A percentile compares a stretch with the other conserved stretches of the same genome.
Evolutionary conservation across 2,888 invertebrate species (phyloP).

Genomic region (Heliconius ethilla): DNA sequence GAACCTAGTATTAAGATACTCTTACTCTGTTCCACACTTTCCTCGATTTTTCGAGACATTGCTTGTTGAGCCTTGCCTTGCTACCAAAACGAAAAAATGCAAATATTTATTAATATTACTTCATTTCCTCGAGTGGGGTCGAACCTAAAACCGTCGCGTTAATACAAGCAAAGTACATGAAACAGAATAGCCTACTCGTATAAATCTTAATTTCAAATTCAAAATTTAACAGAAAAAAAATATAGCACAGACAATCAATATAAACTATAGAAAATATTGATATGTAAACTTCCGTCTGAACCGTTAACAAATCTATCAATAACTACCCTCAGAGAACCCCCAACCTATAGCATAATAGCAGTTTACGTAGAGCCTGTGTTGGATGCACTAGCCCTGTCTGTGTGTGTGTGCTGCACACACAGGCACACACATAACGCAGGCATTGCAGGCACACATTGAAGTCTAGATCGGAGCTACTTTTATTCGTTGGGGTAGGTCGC

Average conservation of each 20-base stretch:
- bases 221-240: conserved; percentile 5
- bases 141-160: not conserved
- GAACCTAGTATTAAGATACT: no score
- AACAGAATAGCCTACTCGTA: not conserved
- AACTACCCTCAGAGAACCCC: conserved; percentile 42
- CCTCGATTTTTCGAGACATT: no score
- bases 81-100: no score
- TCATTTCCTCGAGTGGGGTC: no score
- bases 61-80: no score
- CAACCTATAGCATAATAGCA: conserved; percentile 61
- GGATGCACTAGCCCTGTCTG: conserved; percentile 45
- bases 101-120: no score
- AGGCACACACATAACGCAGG: not conserved
- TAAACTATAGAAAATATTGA: conserved; percentile 41
- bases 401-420: conserved; percentile 33
- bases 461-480: conserved; percentile 57
- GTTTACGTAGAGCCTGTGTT: conserved; percentile 56
- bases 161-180: not conserved
- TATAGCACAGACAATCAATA: conserved; percentile 30
- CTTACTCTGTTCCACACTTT: no score
- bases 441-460: conserved; percentile 40
- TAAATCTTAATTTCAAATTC: not conserved
- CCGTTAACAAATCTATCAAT: conserved; percentile 46
- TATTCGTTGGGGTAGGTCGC: conserved; percentile 57
- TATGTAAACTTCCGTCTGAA: conserved; percentile 47